Evolutionary conservation across 2,888 invertebrate genomes (phyloP), one percentile per base, ranked within the genome.

Genomic region (Diaprepes abbreviatus): DNA sequence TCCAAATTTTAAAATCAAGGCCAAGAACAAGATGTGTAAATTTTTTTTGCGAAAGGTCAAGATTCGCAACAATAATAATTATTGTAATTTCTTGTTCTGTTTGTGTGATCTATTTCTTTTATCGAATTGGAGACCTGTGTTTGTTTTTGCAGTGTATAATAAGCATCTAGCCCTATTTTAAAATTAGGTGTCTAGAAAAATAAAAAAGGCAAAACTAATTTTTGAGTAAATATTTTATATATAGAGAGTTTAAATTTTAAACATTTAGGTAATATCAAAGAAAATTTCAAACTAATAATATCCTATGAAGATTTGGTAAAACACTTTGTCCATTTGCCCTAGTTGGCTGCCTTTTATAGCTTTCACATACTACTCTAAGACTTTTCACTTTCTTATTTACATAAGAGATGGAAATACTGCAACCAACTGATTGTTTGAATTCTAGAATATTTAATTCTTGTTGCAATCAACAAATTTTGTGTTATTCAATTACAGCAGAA

Each of bases 1-100:
- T 52, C 40, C 63, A 66, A 66, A 73, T 54, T 66, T 66, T 65
- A 50, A 62, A 72, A 70, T 45, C 65, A 65, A 70, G 70, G 67
- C 68, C 67, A 40, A 66, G 43, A 68, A 38, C 62, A 63, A 63
- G 50, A 54, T 59, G 45, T 59, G 33, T 57, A 28, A 28, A 45
- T 45, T 21, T 33, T n/a, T 24, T 62, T 54, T 54, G 38, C 40
- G 63, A 54, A 38, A 64, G 64, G 64, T 64, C 64, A 64, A 40
- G 55, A 50, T 50, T 28, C 9, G n/a, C 28, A 9, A 50, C 28
- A 21, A 50, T 24, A 28, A 28, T 5, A 50, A 50, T 28, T 50
- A 28, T 12, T 50, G 28, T 2, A 16, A 28, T n/a, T n/a, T n/a
- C n/a, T 31, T n/a, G n/a, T n/a, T n/a, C n/a, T 14, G 21, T n/a